Base-by-base conservation (phyloP, 30 jellyfish, hydroid and myxozoan species). In the Cassiopea andromeda region DNA sequence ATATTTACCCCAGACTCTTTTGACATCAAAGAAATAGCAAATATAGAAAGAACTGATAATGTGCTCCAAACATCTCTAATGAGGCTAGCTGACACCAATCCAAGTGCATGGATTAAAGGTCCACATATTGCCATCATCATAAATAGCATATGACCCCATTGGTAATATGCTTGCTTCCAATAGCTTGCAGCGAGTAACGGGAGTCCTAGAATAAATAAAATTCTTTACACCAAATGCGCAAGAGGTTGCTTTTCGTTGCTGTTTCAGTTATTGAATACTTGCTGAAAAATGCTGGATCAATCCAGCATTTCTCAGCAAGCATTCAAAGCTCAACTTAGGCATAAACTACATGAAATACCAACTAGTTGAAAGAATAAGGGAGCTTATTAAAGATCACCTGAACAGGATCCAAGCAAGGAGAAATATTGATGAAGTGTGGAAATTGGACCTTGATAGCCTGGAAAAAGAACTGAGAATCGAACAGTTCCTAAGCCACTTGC, bases 401-500 rank as follows among this genome's bases (percentile, higher is more conserved):
- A 48, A 14, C 77, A 17, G 3, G 94, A 87, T 57, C 86, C 94
- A 48, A 87, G 90, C 54, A 87, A 87, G 43, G 94, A 79, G 67
- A 69, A 77, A 48, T 87, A 87, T 60, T 46, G 79, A 73, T 87
- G 94, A 2, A 68, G 49, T 44, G 59, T 69, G 27, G 66, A 48
- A 13, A 87, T 46, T 5, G 74, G 4, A 9, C 60, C 71, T 58
- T 87, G 94, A 44, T 66, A 70, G 6, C 46, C 70, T 1, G 90
- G 94, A 8, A 78, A 59, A 10, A 80, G 81, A 69, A 87, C 86
- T 17, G 94, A 66, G 73, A 87, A 87, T 48, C 90, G 82, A 44
- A 87, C 4, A 48, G 77, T 60, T 49, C 94, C 94, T 3, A 87
- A 80, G 46, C 82, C 87, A 69, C 94, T 87, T 7, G 94, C 94